Evolutionary conservation across 1,140 invertebrate species (phyloP), one percentile per base, ranked within the genome.

Genomic region (Papilio glaucus): DNA sequence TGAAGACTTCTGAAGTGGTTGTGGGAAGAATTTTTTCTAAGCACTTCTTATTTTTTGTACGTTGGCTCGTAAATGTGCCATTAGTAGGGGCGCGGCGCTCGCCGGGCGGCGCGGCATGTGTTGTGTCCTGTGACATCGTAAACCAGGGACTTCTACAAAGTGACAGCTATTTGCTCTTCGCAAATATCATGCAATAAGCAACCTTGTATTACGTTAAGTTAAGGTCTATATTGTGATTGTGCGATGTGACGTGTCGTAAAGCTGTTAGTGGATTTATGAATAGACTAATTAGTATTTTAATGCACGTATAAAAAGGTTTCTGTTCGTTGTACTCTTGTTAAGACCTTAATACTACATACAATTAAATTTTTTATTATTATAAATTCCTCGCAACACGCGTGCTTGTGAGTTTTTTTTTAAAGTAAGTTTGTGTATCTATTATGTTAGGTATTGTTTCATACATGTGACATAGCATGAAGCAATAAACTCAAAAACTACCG

Each of bases 21-120:
- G 49, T 57, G 21, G 21, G 49, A 57, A 13, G 49, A 24, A 5
- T 57, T 57, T 57, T 57, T 53, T 57, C 49, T 24, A 24, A 57
- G 21, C 18, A 9, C 49, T 24, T 57, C 49, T 57, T 57, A 57
- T 57, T 26, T 57, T 49, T 57, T 57, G 39, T 24, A 7, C 24
- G n/a, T 49, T 18, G 21, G 2, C 21, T 57, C 49, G 21, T 26
- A 57, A 57, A 57, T 57, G 49, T 57, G 21, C 21, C 49, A 57
- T 57, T 57, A 57, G 18, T 57, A 15, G 9, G 21, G 21, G 21
- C 4, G 45, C 45, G 18, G 18, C 15, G 45, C 7, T n/a, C 6
- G 7, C 8, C 8, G 18, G 1, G n/a, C 3, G 6, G 42, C 13
- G 6, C 41, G n/a, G n/a, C 42, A 49, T 49, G 42, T 49, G 15